Evolutionary conservation across 2,888 invertebrate species (phyloP).

Genomic region (Drosophila borborema): DNA sequence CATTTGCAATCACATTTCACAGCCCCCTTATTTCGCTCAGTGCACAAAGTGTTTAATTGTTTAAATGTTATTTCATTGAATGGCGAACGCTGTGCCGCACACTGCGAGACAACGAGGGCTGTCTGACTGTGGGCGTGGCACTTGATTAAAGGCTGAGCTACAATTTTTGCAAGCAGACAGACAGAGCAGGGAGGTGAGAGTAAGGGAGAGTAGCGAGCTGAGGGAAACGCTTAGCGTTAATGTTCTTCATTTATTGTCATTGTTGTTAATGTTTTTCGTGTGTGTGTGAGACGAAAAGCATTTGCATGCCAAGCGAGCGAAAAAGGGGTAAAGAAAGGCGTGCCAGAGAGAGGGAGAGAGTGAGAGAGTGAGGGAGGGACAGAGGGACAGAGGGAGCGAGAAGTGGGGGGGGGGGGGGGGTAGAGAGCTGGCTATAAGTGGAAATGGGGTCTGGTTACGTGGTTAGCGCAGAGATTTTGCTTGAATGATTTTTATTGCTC

Average conservation of each 20-base stretch:
- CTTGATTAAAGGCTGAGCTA: slow-evolving; percentile 20
- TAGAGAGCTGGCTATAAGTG: slow-evolving; percentile 1
- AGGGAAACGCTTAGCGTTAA: slow-evolving; percentile 73
- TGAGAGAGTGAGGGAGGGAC: not conserved
- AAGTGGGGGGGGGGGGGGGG: no score
- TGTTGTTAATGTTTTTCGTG: slow-evolving; percentile 71
- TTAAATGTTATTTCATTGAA: slow-evolving; percentile 75
- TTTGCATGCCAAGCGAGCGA: slow-evolving; percentile 65
- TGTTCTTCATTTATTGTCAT: slow-evolving; percentile 79
- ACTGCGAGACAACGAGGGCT: not conserved
- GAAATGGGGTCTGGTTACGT: slow-evolving; percentile 37
- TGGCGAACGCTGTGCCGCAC: slow-evolving; percentile 52
- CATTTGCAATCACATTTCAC: not conserved
- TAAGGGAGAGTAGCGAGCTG: not conserved
- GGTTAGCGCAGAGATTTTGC: slow-evolving; percentile 74
- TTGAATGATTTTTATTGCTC: slow-evolving; percentile 80
- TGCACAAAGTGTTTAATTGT: slow-evolving; percentile 57
- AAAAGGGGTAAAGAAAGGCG: not conserved
- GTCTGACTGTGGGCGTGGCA: not conserved
- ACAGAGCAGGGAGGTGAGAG: not conserved
- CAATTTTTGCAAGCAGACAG: not conserved
- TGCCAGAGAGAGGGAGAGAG: no score
- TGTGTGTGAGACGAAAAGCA: slow-evolving; percentile 72
- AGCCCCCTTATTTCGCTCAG: slow-evolving; percentile 1
- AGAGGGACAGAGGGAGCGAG: not conserved